These are phyloP conservation scores for Tupiocoris notatus DNA, from an alignment of 2,888 invertebrate genomes.

Conservation along the genomic window DNA sequence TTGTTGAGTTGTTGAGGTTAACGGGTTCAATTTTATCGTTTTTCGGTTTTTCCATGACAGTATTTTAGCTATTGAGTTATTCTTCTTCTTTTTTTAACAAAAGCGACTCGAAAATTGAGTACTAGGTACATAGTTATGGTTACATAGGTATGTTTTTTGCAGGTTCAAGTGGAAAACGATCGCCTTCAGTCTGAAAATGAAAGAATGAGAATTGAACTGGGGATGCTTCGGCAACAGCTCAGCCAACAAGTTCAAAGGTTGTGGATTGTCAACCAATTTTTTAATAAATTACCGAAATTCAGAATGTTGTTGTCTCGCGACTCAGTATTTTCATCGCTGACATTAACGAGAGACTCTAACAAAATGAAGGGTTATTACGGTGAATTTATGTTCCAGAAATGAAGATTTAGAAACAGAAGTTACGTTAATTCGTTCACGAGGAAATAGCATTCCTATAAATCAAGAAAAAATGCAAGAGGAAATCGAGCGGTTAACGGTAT, in stretches of 20 bases:
- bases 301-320: too few relatives aligned
- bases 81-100: too few relatives aligned
- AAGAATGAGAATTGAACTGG: conserved; percentile 60
- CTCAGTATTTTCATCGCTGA: too few relatives aligned
- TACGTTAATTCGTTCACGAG: conserved; percentile 15
- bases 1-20: too few relatives aligned
- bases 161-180: conserved; percentile 53
- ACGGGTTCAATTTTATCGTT: too few relatives aligned
- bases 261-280: background rate
- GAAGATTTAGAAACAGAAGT: conserved; percentile 32
- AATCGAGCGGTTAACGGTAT: conserved; percentile 61
- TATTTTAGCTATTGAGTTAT: too few relatives aligned
- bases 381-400: conserved; percentile 15
- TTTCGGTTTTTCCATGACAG: too few relatives aligned
- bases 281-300: too few relatives aligned
- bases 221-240: conserved; percentile 58
- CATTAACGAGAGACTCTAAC: too few relatives aligned
- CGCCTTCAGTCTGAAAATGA: conserved; percentile 52
- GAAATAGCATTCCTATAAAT: conserved; percentile 7
- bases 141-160: conserved; percentile 10
- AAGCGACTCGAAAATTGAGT: too few relatives aligned
- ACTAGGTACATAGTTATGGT: too few relatives aligned
- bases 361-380: too few relatives aligned
- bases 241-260: conserved; percentile 57
- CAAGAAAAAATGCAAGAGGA: conserved; percentile 61